Conservation (phyloP, 1,140 invertebrate genomes). For the Drosophila saltans region DNA sequence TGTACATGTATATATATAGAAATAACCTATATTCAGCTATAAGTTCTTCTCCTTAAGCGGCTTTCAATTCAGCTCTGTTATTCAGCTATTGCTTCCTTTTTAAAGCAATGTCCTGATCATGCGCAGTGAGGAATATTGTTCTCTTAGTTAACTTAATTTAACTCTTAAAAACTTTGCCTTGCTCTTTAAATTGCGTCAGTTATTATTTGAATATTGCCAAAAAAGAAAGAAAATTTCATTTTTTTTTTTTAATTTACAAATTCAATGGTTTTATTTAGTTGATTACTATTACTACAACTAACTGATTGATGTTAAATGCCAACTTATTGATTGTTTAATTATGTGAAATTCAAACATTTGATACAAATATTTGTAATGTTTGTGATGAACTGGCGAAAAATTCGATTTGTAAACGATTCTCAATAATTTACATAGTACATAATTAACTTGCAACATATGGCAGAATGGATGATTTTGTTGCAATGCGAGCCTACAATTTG, state of each 20-base stretch:
- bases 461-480: slow-evolving; percentile 49
- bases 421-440: slow-evolving; percentile 57
- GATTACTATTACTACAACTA: slow-evolving; percentile 71
- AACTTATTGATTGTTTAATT: slow-evolving; percentile 41
- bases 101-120: background rate
- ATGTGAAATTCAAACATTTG: slow-evolving; percentile 65
- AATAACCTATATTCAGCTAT: background rate
- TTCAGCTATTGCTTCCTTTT: background rate
- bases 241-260: slow-evolving; percentile 35
- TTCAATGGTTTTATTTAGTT: slow-evolving; percentile 68
- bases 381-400: slow-evolving; percentile 18
- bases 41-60: slow-evolving; percentile 38
- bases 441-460: slow-evolving; percentile 51
- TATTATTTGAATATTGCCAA: background rate
- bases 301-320: slow-evolving; percentile 60
- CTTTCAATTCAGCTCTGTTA: slow-evolving; percentile 40
- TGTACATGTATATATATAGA: background rate
- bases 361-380: slow-evolving; percentile 71
- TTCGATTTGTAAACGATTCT: slow-evolving; percentile 15
- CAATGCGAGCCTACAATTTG: slow-evolving; percentile 51
- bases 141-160: background rate
- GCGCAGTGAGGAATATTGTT: background rate
- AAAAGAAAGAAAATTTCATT: background rate
- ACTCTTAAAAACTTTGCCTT: background rate
- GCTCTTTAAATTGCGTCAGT: slow-evolving; percentile 30